These are phyloP conservation scores for Masnerella sp. DNA, from an alignment of 2,888 invertebrate genomes.

Conservation along the genomic window DNA sequence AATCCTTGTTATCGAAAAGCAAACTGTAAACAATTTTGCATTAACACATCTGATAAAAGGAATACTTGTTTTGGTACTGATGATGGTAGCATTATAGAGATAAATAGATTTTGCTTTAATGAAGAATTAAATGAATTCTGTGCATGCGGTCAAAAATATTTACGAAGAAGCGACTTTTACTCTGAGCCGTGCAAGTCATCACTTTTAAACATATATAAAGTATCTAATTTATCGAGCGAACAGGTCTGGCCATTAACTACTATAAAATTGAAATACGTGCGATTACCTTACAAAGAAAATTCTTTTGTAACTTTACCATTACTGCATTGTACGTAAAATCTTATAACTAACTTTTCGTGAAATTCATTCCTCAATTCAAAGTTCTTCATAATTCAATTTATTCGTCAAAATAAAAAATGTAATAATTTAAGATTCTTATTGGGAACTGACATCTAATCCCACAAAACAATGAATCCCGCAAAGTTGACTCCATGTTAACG, in stretches of 20 bases:
- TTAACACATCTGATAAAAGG: conserved; percentile 1
- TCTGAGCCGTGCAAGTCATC: conserved; percentile 22
- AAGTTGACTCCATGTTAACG: background rate
- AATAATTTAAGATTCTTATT: too few species aligned
- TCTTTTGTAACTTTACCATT: conserved; percentile 15
- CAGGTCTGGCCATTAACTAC: conserved; percentile 14
- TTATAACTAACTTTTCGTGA: too few species aligned
- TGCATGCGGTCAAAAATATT: conserved; percentile 22
- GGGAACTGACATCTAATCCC: background rate
- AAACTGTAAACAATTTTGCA: conserved; percentile 3
- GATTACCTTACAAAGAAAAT: conserved; percentile 13
- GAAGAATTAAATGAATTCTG: conserved; percentile 1
- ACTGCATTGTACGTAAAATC: too few species aligned
- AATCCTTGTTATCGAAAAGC: conserved; percentile 16
- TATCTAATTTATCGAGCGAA: conserved; percentile 13
- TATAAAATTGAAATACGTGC: conserved; percentile 15
- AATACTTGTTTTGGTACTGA: conserved; percentile 11
- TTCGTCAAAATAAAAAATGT: too few species aligned
- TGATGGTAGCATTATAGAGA: conserved; percentile 8
- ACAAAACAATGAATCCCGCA: conserved; percentile 3
- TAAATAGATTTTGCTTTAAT: conserved; percentile 7
- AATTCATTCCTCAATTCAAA: too few species aligned
- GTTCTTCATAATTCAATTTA: too few species aligned
- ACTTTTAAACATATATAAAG: conserved; percentile 6
- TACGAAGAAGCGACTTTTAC: conserved; percentile 14